A percentile compares a stretch with the other conserved stretches of the same genome.
phyloP scores from a whole-genome alignment of 1,140 invertebrate genomes.

The Drosophila pseudoobscura region DNA sequence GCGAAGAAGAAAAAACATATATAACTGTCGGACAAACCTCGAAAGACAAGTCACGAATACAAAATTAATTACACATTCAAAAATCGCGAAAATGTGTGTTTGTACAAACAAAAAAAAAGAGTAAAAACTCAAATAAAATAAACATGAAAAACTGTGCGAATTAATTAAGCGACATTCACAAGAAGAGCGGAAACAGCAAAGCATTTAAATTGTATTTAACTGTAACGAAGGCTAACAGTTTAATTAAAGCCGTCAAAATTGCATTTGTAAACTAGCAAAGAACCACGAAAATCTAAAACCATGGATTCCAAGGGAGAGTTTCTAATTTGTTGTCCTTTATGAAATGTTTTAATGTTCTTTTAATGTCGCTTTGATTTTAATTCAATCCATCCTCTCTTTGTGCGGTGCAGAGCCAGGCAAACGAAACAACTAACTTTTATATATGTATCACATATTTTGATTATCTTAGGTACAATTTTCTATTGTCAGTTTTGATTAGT shows the following conservation, averaged over 20 bases:
- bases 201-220: constrained; percentile 78
- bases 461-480: constrained; percentile 63
- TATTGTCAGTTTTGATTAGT: constrained; percentile 63
- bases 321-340: constrained; percentile 31
- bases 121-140: constrained; percentile 14
- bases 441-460: constrained; percentile 45
- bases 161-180: constrained; percentile 50
- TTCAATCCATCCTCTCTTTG: constrained; percentile 29
- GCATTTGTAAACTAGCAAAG: constrained; percentile 74
- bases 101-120: constrained; percentile 45
- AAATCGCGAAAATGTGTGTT: constrained; percentile 50
- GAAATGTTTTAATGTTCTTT: constrained; percentile 1
- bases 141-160: constrained; percentile 50
- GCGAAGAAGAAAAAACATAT: constrained; percentile 30
- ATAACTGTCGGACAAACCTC: constrained; percentile 47
- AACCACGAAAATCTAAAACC: constrained; percentile 30
- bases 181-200: constrained; percentile 51
- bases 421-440: constrained; percentile 39
- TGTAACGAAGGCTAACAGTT: constrained; percentile 61
- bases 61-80: constrained; percentile 55
- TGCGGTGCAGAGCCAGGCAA: constrained; percentile 7
- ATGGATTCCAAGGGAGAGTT: constrained; percentile 7
- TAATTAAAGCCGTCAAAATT: constrained; percentile 71
- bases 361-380: constrained; percentile 22
- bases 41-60: constrained; percentile 35